Percentiles rank a stretch among this genome's conserved stretches.
phyloP scores from a whole-genome alignment of 2,888 invertebrate genomes.

The Epirrita christyi region DNA sequence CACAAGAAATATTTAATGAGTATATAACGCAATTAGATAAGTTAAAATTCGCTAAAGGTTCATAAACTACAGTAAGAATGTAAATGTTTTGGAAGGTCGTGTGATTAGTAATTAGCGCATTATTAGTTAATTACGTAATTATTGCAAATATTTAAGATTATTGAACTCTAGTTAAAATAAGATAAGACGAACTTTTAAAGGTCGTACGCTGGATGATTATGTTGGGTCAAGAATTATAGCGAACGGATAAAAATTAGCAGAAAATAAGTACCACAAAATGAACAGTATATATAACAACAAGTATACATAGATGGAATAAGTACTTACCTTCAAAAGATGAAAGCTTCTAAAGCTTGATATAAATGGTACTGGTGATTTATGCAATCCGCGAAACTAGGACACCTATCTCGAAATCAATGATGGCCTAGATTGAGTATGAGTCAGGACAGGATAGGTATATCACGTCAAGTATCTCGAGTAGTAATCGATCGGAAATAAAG shows the following conservation, averaged over 20 bases:
- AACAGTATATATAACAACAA: too few relatives aligned
- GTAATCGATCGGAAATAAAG: constrained; percentile 6
- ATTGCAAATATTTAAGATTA: constrained; percentile 2
- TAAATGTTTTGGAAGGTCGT: constrained; percentile 5
- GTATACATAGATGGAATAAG: not conserved
- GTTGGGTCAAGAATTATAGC: not conserved
- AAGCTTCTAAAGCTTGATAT: not conserved
- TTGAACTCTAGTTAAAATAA: constrained; percentile 12
- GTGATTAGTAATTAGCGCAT: constrained; percentile 9
- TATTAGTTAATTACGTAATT: constrained; percentile 10
- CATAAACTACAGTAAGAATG: constrained; percentile 1
- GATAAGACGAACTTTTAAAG: constrained; percentile 5
- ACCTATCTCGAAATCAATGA: constrained; percentile 18
- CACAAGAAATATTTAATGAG: not conserved
- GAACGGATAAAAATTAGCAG: not conserved
- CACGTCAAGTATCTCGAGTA: not conserved
- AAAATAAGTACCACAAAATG: too few relatives aligned
- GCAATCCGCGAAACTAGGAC: constrained; percentile 15
- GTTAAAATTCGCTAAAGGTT: constrained; percentile 4
- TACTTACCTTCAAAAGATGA: constrained; percentile 1
- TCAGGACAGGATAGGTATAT: constrained; percentile 6
- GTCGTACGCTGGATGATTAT: constrained; percentile 1
- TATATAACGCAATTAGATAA: not conserved
- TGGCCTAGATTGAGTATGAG: constrained; percentile 20
- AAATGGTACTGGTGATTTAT: constrained; percentile 8